Conservation (phyloP, 2,797 vertebrate genomes). For the Lateolabrax maculatus region DNA sequence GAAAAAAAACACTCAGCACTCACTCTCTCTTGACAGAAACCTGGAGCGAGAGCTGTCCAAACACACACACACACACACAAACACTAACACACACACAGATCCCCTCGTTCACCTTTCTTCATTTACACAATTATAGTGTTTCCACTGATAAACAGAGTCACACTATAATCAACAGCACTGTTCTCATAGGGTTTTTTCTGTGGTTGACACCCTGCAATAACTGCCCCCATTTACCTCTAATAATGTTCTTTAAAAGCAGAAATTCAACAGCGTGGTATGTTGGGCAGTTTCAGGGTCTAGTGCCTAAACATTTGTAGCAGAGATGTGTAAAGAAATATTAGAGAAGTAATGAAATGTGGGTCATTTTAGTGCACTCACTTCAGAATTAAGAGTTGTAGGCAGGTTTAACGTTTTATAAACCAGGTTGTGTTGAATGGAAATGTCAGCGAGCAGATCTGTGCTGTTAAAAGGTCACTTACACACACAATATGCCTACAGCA, state of each 20-base stretch:
- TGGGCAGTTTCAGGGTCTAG: not conserved
- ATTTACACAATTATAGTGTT: slow-evolving; percentile 50
- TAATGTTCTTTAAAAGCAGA: not conserved
- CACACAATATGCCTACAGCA: not conserved
- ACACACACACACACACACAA: slow-evolving; percentile 26
- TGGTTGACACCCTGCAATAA: slow-evolving; percentile 7
- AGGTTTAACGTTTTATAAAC: not conserved
- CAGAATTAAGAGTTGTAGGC: not conserved
- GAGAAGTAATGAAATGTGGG: not conserved
- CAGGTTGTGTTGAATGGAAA: not conserved
- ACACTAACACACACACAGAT: slow-evolving; percentile 6
- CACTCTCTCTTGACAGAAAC: slow-evolving; percentile 65
- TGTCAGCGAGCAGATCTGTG: not conserved
- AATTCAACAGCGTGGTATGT: not conserved
- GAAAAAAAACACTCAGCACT: slow-evolving; percentile 68
- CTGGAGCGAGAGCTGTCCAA: slow-evolving; percentile 53
- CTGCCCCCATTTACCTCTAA: not conserved
- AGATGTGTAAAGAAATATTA: not conserved
- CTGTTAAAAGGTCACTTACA: not conserved
- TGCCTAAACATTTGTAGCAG: not conserved
- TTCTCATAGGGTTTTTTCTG: fast-evolving
- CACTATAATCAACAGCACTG: slow-evolving; percentile 21
- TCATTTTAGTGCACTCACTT: not conserved
- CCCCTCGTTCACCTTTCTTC: slow-evolving; percentile 15
- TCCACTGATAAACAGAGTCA: not conserved